phyloP scores from a whole-genome alignment of 2,888 invertebrate species.

The Macrophya alboannulata region DNA sequence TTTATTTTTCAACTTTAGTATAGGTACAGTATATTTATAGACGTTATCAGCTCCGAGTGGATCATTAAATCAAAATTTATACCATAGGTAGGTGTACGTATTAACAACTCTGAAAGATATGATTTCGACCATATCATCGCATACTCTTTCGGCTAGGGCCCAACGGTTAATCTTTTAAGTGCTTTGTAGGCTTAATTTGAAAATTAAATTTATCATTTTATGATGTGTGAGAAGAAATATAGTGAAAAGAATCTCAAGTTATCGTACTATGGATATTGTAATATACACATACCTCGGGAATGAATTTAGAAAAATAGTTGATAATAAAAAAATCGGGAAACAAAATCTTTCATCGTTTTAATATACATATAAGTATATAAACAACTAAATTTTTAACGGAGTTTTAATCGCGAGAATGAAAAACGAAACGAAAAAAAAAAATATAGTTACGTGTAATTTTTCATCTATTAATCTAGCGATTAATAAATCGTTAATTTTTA shows the following conservation, averaged over 20 bases:
- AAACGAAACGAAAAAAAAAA: not conserved
- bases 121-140: not conserved
- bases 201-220: not conserved
- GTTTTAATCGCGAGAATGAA: too few relatives aligned
- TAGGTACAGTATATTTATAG: not conserved
- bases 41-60: not conserved
- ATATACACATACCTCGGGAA: not conserved
- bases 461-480: not conserved
- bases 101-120: constrained; percentile 4
- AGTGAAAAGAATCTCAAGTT: not conserved
- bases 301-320: not conserved
- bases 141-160: not conserved
- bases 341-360: too few relatives aligned
- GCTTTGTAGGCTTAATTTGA: not conserved
- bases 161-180: not conserved
- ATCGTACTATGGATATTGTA: not conserved
- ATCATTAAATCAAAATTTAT: constrained; percentile 8
- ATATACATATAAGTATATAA: too few relatives aligned
- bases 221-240: not conserved
- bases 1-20: not conserved
- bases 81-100: not conserved
- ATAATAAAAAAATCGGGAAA: too few relatives aligned
- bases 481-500: not conserved
- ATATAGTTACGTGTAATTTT: not conserved
- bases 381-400: too few relatives aligned